Conservation (phyloP, 2,797 vertebrate genomes). For the Pseudochaenichthys georgianus region DNA sequence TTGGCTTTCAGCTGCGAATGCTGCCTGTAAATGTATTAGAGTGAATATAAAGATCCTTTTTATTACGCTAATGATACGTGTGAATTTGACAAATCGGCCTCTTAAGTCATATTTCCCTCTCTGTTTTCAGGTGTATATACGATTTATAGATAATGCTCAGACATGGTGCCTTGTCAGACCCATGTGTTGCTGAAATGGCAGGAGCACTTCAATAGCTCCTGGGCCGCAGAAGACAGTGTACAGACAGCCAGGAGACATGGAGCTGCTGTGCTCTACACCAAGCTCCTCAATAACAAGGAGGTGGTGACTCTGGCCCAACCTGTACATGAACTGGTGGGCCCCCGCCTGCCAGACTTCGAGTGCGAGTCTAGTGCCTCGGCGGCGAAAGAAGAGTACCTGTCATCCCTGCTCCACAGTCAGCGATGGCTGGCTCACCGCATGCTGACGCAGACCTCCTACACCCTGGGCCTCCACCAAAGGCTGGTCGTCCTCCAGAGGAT, state of each 20-base stretch:
- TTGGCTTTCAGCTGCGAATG: constrained; percentile 37
- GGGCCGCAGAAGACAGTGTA: constrained; percentile 85
- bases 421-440: constrained; percentile 85
- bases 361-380: constrained; percentile 82
- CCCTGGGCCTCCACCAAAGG: constrained; percentile 84
- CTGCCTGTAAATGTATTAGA: constrained; percentile 18
- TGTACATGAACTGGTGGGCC: constrained; percentile 86
- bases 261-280: constrained; percentile 82
- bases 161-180: constrained; percentile 88
- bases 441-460: constrained; percentile 86
- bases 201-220: constrained; percentile 90
- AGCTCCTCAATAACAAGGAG: constrained; percentile 87
- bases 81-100: constrained; percentile 21
- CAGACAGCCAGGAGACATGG: constrained; percentile 79
- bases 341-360: constrained; percentile 88
- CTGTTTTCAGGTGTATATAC: constrained; percentile 63
- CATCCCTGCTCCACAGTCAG: constrained; percentile 86
- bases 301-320: constrained; percentile 87
- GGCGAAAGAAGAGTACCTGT: constrained; percentile 87
- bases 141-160: constrained; percentile 83
- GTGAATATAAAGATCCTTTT: constrained; percentile 17
- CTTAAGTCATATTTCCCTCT: constrained; percentile 2
- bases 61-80: constrained; percentile 25
- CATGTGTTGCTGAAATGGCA: constrained; percentile 89
- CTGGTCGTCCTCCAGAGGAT: constrained; percentile 86